Percentiles rank a stretch among this genome's conserved stretches.
Conservation (phyloP, 2,888 invertebrate genomes). For the Mechanitis mazaeus region DNA sequence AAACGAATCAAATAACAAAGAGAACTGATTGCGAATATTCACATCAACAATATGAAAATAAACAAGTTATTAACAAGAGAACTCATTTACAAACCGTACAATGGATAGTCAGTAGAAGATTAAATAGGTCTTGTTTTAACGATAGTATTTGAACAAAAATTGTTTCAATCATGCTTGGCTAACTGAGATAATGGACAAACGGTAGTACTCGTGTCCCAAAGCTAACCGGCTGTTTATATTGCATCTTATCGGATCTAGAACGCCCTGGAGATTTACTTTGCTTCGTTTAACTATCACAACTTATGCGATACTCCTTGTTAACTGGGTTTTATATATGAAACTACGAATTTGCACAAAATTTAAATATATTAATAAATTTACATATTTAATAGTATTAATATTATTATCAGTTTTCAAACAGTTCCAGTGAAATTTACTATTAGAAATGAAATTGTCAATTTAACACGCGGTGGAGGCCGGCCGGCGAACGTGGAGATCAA, state of each 20-base stretch:
- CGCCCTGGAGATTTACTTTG: constrained; percentile 1
- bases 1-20: constrained; percentile 1
- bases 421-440: neutral
- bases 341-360: neutral
- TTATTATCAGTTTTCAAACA: no score
- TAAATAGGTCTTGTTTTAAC: neutral
- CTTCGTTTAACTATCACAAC: constrained; percentile 1
- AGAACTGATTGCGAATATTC: neutral
- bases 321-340: neutral
- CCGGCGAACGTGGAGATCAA: constrained; percentile 28
- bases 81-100: no score
- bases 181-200: neutral
- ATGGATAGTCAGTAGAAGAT: no score
- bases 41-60: neutral
- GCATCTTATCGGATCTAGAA: neutral
- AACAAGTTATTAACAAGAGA: no score
- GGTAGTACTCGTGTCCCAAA: neutral
- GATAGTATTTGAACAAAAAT: neutral
- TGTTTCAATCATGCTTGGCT: neutral
- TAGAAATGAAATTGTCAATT: neutral
- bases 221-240: constrained; percentile 5
- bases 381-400: no score
- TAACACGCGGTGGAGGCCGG: constrained; percentile 22
- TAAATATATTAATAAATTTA: no score
- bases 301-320: neutral